Base-by-base conservation (phyloP, 2,113 vertebrate species). In the Podarcis raffonei region DNA sequence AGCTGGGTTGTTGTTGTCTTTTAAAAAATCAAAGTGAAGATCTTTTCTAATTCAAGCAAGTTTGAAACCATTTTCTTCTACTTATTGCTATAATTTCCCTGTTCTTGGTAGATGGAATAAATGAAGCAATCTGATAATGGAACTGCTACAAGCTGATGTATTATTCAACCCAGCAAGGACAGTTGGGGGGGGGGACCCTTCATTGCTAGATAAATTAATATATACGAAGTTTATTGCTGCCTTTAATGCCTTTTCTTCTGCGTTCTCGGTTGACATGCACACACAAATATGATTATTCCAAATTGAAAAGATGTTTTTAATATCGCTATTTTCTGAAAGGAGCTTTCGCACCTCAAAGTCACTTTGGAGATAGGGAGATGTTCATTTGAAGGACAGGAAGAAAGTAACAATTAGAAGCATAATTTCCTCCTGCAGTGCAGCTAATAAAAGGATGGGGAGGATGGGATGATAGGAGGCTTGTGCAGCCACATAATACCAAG, bases 161-260 rank as follows among this genome's bases (percentile, higher is more conserved):
- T 90, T 89, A 94, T 95, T 95, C 92, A 96, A 92, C 87, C 92
- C 90, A 90, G 89, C 89, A 91, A 93, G 89, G 93, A 87, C 90
- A 92, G 74, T 69, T 4, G 22, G 69, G 69, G 30, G 93, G 90
- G 91, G 92, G 90, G 30, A 57, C 27, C 81, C 59, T 57, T 90
- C 87, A 62, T 84, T 85, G 81, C 84, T 69, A 89, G 85, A 89
- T 94, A 86, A 94, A 96, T 94, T 83, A 86, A 91, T 94, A 83
- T 78, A 30, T 85, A 59, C 83, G 53, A 89, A 12, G 53, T 71
- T 80, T 89, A 76, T 86, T 88, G 37, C 81, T 68, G 94, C 13
- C 88, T 86, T 93, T 90, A 92, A 86, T 66, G 77, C 81, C 37
- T 23, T 93, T 83, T 72, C 74, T 90, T 91, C 81, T 92, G 62